Evolutionary conservation across 1,140 invertebrate species (phyloP).

Genomic region (Pachyrhynchus sulphureomaculatus): DNA sequence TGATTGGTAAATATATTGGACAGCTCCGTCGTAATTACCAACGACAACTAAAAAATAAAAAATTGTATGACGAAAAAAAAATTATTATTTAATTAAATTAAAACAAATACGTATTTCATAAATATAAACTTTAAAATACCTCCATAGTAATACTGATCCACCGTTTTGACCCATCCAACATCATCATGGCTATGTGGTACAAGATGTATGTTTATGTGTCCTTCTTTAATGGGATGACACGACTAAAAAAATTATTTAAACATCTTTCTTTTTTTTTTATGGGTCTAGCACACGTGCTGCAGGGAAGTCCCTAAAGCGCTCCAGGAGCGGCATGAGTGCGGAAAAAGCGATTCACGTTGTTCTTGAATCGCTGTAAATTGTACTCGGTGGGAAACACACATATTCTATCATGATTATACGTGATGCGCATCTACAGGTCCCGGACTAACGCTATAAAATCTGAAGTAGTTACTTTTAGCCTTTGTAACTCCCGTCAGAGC

Average conservation of each 20-base stretch:
- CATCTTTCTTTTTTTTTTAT: no score
- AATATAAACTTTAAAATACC: conserved; percentile 51
- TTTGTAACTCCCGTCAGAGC: no score
- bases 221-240: conserved; percentile 54
- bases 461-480: no score
- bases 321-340: no score
- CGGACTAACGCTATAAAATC: no score
- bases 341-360: no score
- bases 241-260: neutral
- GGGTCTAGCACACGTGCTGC: no score
- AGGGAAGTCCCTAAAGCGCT: no score
- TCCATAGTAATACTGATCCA: conserved; percentile 81
- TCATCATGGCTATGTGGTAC: conserved; percentile 76
- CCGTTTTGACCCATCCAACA: conserved; percentile 82
- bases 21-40: conserved; percentile 74
- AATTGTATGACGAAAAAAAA: conserved; percentile 48
- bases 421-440: no score
- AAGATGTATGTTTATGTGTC: conserved; percentile 68
- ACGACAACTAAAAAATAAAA: conserved; percentile 58
- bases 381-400: no score
- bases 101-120: conserved; percentile 30
- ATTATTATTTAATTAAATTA: conserved; percentile 33
- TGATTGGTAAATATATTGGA: conserved; percentile 89
- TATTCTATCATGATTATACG: no score
- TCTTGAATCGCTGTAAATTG: no score